Percentiles rank a stretch among this genome's conserved stretches.
Evolutionary conservation across 2,113 vertebrate genomes (phyloP).

Genomic region (Pygoscelis antarcticus): DNA sequence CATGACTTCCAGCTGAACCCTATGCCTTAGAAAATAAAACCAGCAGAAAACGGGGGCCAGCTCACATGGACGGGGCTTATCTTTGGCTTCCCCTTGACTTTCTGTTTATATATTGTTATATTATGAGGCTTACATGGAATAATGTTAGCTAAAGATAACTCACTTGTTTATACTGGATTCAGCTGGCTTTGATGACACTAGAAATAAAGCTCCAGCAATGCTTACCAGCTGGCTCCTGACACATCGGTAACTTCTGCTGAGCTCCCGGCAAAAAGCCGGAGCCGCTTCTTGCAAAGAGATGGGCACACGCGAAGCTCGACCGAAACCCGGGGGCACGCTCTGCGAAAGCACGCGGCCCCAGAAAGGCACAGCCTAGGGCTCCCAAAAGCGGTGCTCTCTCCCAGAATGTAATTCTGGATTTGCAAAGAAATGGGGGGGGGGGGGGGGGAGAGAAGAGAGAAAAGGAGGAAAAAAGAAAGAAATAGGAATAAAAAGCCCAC

Average conservation of each 20-base stretch:
- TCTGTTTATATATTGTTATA: not conserved
- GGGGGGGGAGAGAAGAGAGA: too few relatives aligned
- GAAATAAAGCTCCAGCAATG: not conserved
- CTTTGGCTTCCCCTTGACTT: not conserved
- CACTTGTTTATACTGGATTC: not conserved
- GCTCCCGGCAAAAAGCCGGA: not conserved
- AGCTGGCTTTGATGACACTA: not conserved
- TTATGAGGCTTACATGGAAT: not conserved
- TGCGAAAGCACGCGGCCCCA: fast-evolving
- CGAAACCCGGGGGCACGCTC: fast-evolving
- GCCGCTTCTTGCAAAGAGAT: not conserved
- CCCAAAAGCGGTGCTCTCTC: not conserved
- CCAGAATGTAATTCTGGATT: not conserved
- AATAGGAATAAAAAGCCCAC: fast-evolving
- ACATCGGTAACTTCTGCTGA: not conserved
- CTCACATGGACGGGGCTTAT: not conserved
- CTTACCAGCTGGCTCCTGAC: not conserved
- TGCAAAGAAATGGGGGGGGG: not conserved
- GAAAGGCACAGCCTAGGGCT: not conserved
- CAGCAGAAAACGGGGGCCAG: not conserved
- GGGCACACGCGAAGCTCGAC: fast-evolving
- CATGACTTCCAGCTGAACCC: not conserved
- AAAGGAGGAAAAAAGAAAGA: not conserved
- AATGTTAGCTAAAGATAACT: not conserved
- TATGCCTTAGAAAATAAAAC: not conserved